phyloP scores from a whole-genome alignment of 1,140 invertebrate species.

The Hyposmocoma kahamanoa region DNA sequence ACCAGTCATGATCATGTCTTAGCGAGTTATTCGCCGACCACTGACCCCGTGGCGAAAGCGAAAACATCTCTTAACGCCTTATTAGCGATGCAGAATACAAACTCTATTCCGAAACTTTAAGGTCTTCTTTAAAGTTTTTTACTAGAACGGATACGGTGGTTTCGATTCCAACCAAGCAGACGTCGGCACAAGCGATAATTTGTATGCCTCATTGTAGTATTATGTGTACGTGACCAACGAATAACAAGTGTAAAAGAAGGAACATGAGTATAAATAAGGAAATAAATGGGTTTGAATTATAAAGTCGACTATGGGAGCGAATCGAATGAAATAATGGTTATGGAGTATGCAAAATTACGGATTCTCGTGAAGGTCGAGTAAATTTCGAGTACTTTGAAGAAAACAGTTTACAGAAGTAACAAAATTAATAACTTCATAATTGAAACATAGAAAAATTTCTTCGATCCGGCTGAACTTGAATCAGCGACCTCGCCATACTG shows the following conservation, averaged over 20 bases:
- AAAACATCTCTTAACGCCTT: constrained; percentile 27
- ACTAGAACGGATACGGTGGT: constrained; percentile 19
- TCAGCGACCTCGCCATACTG: no score
- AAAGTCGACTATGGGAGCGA: constrained; percentile 23
- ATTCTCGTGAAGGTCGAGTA: no score
- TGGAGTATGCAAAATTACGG: no score
- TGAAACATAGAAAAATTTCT: no score
- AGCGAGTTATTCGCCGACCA: constrained; percentile 65
- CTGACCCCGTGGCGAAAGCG: constrained; percentile 42
- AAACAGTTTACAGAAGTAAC: no score
- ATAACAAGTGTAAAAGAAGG: constrained; percentile 53
- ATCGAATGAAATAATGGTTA: constrained; percentile 30
- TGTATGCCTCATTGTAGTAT: constrained; percentile 66
- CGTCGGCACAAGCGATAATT: constrained; percentile 65
- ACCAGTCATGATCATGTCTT: constrained; percentile 71
- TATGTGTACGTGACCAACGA: constrained; percentile 63
- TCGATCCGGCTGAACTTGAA: no score
- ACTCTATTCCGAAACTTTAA: constrained; percentile 14
- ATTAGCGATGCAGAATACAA: constrained; percentile 7
- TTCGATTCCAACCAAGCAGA: constrained; percentile 37
- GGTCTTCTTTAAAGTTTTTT: constrained; percentile 13
- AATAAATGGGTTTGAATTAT: constrained; percentile 47
- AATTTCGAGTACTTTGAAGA: no score
- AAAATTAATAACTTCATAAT: no score
- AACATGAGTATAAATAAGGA: constrained; percentile 52